Percentiles rank a stretch among this genome's conserved stretches.
Conservation (phyloP, 1,140 invertebrate species). For the Drosophila repletoides region DNA sequence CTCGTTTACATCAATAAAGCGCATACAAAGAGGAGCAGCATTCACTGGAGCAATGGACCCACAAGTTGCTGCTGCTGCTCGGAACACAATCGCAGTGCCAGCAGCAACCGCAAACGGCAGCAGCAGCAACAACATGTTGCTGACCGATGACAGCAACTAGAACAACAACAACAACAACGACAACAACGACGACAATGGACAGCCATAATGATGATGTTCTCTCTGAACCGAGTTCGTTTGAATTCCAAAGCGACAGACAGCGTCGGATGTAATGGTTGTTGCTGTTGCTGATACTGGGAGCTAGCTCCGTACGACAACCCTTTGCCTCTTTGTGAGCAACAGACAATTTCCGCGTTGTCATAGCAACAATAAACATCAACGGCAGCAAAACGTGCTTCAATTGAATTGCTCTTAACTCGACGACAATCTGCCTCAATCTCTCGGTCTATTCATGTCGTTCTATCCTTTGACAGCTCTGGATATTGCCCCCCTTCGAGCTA, state of each 20-base stretch:
- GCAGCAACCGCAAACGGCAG: conserved; percentile 25
- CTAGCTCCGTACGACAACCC: conserved; percentile 49
- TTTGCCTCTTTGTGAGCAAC: conserved; percentile 49
- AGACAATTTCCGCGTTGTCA: conserved; percentile 77
- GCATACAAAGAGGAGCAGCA: conserved; percentile 17
- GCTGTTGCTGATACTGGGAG: conserved; percentile 38
- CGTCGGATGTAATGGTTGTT: conserved; percentile 56
- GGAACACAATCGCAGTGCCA: too few species aligned
- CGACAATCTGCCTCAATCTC: conserved; percentile 65
- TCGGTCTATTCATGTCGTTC: conserved; percentile 41
- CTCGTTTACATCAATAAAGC: conserved; percentile 41
- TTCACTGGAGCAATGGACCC: conserved; percentile 51
- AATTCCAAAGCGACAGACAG: conserved; percentile 54
- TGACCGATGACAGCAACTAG: conserved; percentile 27
- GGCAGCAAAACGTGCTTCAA: conserved; percentile 37
- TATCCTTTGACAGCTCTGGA: conserved; percentile 4
- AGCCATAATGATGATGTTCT: conserved; percentile 70
- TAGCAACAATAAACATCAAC: conserved; percentile 56
- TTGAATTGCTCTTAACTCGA: conserved; percentile 60
- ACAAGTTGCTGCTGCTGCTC: conserved; percentile 43
- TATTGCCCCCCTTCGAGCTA: conserved; percentile 2
- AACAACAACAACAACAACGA: conserved; percentile 28
- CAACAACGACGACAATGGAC: conserved; percentile 44
- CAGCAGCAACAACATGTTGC: conserved; percentile 42
- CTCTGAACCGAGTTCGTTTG: conserved; percentile 37